phyloP scores from a whole-genome alignment of 2,113 vertebrate genomes.

The Fukomys damarensis region DNA sequence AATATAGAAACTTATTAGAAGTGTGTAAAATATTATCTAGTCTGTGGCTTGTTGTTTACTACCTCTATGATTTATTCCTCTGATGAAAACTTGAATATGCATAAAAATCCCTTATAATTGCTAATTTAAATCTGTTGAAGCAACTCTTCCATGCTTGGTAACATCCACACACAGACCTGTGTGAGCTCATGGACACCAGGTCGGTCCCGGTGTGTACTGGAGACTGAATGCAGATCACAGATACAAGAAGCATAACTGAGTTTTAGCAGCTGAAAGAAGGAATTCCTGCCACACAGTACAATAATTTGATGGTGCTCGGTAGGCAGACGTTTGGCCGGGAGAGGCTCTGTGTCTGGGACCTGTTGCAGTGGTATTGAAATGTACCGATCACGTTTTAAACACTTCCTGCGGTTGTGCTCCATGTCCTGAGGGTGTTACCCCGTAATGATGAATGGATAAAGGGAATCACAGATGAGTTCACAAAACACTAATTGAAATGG shows the following conservation, averaged over 20 bases:
- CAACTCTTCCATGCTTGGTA: not conserved
- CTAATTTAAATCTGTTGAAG: not conserved
- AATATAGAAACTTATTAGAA: not conserved
- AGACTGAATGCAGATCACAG: not conserved
- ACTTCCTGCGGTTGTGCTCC: not conserved
- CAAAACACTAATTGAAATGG: not conserved
- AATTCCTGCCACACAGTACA: not conserved
- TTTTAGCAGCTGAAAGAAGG: not conserved
- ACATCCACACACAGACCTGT: not conserved
- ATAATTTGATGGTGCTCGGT: not conserved
- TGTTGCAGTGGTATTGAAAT: not conserved
- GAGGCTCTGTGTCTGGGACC: too few relatives aligned
- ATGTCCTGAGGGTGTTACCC: not conserved
- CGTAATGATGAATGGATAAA: not conserved
- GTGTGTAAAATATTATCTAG: not conserved
- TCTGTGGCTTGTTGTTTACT: not conserved
- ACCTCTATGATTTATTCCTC: not conserved
- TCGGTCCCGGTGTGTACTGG: not conserved
- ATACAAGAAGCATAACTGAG: not conserved
- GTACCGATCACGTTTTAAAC: not conserved
- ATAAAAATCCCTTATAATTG: not conserved
- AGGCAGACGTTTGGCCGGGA: not conserved
- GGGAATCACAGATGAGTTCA: not conserved
- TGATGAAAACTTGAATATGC: not conserved
- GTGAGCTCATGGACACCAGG: fast-evolving